Base-by-base conservation (phyloP, 2,113 vertebrate species). In the Pachypanchax playfairii region DNA sequence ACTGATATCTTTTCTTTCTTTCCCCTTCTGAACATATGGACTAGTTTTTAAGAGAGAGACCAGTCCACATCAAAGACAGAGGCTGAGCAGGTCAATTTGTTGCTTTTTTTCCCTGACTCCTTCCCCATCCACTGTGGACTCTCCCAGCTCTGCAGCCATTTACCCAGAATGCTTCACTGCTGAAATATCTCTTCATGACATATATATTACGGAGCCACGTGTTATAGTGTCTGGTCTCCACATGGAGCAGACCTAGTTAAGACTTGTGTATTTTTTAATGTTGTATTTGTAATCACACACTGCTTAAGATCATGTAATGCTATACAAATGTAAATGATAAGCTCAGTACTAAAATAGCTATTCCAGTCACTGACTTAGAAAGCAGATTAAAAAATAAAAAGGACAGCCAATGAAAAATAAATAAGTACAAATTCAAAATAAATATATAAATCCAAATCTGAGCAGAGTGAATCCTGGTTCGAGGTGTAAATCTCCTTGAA, bases 401-500 rank as follows among this genome's bases (percentile, higher is more conserved):
- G 56, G 49, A 47, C 47, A 70, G 62, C 20, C 65, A 82, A 75
- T 72, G n/a, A n/a, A 57, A 64, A 56, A 80, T 7, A 79, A 78
- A 61, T 63, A 76, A 75, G 79, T 42, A 65, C 62, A 77, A 80
- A 67, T 1, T 2, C 0, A 20, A 80, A 67, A 76, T 63, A 82
- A 73, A 78, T 77, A 80, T 77, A 86, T 67, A 85, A 89, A 93
- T 85, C 88, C 91, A 88, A 90, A 91, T 89, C 87, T 73, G 62
- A 82, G 79, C 70, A 76, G 86, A 91, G 90, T 93, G 89, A 88
- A 90, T 82, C 83, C 90, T 89, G 73, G 91, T 92, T 95, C 93
- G 93, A 94, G 93, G 96, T 97, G 94, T 94, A 93, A 91, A 93
- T 93, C 82, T 79, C 81, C 93, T 91, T 94, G 94, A 95, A 96